Percentiles rank a stretch among this genome's conserved stretches.
phyloP scores from a whole-genome alignment of 2,113 vertebrate species.

The Ailuropoda melanoleuca region DNA sequence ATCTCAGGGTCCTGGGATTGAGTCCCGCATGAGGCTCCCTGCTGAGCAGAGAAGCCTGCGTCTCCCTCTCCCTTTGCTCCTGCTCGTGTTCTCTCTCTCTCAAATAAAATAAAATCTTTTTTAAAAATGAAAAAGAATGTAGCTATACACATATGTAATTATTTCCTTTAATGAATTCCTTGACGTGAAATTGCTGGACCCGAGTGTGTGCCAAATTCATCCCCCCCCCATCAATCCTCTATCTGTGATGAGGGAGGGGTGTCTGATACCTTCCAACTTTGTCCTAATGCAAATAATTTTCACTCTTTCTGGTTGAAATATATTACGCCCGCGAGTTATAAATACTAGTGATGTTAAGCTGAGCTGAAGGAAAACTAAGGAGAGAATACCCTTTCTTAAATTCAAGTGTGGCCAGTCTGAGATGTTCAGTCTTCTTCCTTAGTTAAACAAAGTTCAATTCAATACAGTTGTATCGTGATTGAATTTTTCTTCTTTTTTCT shows the following conservation, averaged over 20 bases:
- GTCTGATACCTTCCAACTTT: background rate
- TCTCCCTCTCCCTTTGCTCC: background rate
- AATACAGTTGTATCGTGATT: background rate
- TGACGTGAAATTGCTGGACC: background rate
- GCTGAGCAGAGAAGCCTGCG: background rate
- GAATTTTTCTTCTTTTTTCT: background rate
- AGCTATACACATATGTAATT: background rate
- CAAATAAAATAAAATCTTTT: background rate
- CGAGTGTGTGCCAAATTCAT: background rate
- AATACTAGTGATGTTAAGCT: background rate
- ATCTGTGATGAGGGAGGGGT: background rate
- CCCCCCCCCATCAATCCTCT: background rate
- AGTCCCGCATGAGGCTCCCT: background rate
- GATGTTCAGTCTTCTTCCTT: background rate
- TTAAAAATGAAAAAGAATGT: background rate
- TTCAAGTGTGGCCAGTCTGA: background rate
- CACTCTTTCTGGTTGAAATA: background rate
- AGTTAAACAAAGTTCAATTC: background rate
- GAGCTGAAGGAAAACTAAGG: constrained; percentile 8
- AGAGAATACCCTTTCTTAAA: background rate
- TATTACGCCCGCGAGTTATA: background rate
- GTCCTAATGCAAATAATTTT: background rate
- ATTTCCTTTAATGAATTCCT: background rate
- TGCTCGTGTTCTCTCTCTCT: too few species aligned
- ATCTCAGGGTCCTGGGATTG: background rate